These are phyloP conservation scores for Daubentonia madagascariensis DNA, from an alignment of 2,113 vertebrate genomes.

Conservation along the genomic window DNA sequence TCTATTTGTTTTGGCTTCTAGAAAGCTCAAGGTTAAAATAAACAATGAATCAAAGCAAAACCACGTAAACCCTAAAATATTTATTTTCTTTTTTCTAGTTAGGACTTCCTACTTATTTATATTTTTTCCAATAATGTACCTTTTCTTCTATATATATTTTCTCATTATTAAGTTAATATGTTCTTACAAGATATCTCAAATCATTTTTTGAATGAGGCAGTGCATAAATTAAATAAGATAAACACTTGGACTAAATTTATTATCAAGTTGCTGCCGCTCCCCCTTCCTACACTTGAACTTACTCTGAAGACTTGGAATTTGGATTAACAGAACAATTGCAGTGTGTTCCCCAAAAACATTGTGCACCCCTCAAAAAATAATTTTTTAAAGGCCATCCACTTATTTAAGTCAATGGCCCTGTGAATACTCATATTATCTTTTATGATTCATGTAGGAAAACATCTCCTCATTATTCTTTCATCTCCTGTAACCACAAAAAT, in stretches of 20 bases:
- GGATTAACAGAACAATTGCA: neutral
- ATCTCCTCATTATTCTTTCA: slow-evolving; percentile 42
- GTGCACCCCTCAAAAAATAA: neutral
- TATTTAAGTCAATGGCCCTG: neutral
- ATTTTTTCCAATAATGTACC: neutral
- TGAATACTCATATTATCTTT: neutral
- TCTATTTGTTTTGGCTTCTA: neutral
- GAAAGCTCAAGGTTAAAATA: neutral
- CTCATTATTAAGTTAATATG: neutral
- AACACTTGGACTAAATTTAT: neutral
- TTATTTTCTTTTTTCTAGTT: neutral
- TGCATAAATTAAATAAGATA: neutral
- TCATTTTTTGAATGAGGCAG: neutral
- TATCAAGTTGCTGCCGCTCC: neutral
- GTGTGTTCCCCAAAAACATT: neutral
- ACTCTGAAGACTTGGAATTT: neutral
- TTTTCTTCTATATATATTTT: neutral
- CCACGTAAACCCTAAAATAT: neutral
- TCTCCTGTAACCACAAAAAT: slow-evolving; percentile 44
- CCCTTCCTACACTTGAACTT: neutral
- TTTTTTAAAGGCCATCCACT: neutral
- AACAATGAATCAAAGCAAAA: neutral
- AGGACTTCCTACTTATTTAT: neutral
- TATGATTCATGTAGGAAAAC: slow-evolving; percentile 47
- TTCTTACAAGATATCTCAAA: neutral